Base-by-base conservation (phyloP, 2,797 vertebrate genomes). In the Gouania willdenowi region DNA sequence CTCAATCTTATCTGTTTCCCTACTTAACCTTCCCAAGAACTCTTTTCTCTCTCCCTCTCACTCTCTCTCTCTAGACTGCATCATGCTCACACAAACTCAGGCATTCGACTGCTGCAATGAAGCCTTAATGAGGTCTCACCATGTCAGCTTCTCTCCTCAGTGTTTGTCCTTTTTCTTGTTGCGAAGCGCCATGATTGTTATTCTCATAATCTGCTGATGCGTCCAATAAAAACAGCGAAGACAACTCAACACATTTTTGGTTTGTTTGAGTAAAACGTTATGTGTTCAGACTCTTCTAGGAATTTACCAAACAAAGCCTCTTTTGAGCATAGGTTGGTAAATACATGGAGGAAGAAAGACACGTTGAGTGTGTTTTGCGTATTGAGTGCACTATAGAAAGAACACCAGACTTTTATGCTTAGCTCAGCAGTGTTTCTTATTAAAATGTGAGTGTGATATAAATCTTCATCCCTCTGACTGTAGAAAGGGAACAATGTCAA, bases 1-100 rank as follows among this genome's bases (percentile, higher is more conserved):
- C 79, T 87, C 77, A 88, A 88, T 90, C 83, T 88, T 58, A 50
- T 70, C 69, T 67, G 62, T 71, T 87, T 88, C 85, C 82, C 45
- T 83, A 84, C 81, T 88, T 87, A 84, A 81, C 64, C 68, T 49
- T 76, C 81, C 77, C 81, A 42, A 15, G 71, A 77, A 75, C 39
- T 67, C 48, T 33, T 35, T 19, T n/a, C n/a, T n/a, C 64, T 68
- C 49, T 76, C 81, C 77, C 81, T 42, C 15, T 71, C 77, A 75
- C 39, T 67, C 48, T 33, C 35, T 19, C n/a, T n/a, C n/a, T n/a
- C n/a, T n/a, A 5, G 48, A 56, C 63, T 43, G 22, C 54, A 36
- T 75, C 41, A n/a, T 20, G 29, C 27, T 50, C 42, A 4, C 21
- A 47, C 44, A 41, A 19, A 1, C 5, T 4, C 36, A 58, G 63